phyloP scores from a whole-genome alignment of 2,888 invertebrate genomes.

The Lottia scabra region DNA sequence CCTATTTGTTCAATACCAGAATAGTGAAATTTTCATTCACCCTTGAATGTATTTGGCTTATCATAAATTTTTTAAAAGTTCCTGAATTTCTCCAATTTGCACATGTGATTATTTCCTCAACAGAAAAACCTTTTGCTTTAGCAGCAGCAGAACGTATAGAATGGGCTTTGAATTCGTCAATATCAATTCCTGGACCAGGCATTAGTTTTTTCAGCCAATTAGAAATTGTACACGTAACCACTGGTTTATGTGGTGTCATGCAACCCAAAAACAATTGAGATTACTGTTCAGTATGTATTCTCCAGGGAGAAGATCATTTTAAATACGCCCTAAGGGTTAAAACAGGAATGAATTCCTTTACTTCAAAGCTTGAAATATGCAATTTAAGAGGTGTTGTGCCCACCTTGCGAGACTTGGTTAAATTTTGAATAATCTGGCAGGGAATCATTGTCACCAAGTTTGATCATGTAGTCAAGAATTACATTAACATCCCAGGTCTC shows the following conservation, averaged over 20 bases:
- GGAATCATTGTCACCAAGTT: conserved; percentile 1
- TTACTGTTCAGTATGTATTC: neutral
- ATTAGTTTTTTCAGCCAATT: conserved; percentile 19
- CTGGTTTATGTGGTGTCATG: conserved; percentile 8
- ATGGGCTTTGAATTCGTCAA: conserved; percentile 18
- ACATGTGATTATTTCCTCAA: conserved; percentile 19
- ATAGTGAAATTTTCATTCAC: neutral
- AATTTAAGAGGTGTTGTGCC: neutral
- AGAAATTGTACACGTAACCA: conserved; percentile 10
- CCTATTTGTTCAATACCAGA: neutral
- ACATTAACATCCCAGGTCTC: conserved; percentile 20
- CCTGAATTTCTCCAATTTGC: conserved; percentile 18
- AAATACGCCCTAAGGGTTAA: no score
- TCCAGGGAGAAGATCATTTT: neutral
- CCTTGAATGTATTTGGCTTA: neutral
- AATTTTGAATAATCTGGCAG: neutral
- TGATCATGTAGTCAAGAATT: conserved; percentile 12
- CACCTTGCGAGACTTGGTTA: conserved; percentile 12
- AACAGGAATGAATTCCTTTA: neutral
- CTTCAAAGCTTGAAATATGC: neutral
- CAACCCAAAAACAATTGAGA: conserved; percentile 1
- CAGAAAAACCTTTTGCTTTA: conserved; percentile 13
- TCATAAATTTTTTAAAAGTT: conserved; percentile 23
- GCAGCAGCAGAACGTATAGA: conserved; percentile 19
- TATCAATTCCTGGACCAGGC: conserved; percentile 13